These are phyloP conservation scores for Tipula confusa DNA, from an alignment of 2,888 invertebrate species.

Conservation along the genomic window DNA sequence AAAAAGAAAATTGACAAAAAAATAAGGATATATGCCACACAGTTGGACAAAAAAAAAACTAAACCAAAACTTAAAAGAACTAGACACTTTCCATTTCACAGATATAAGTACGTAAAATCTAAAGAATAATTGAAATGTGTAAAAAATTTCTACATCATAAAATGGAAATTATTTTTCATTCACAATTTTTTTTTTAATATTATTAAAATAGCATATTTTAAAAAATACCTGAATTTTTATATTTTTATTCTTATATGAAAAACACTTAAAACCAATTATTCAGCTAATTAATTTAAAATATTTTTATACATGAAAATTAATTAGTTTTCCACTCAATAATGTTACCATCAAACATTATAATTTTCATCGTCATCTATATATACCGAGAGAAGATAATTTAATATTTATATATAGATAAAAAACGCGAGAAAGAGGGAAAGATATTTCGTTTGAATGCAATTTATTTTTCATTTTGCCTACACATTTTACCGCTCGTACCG, in stretches of 20 bases:
- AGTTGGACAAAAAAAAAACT: neutral
- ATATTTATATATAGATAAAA: too few species aligned
- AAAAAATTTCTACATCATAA: neutral
- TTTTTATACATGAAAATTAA: neutral
- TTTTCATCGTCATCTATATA: neutral
- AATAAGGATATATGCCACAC: neutral
- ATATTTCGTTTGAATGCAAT: too few species aligned
- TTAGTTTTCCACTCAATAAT: neutral
- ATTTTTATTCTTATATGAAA: neutral
- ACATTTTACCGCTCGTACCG: too few species aligned
- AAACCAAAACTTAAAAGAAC: too few species aligned
- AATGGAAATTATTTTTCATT: neutral
- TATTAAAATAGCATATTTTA: too few species aligned
- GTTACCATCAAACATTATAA: neutral
- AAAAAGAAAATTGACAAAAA: neutral
- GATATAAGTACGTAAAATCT: too few species aligned
- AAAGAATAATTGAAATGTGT: too few species aligned
- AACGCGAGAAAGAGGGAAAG: too few species aligned
- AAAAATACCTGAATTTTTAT: neutral
- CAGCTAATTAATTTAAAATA: neutral
- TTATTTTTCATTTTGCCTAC: too few species aligned
- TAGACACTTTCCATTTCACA: too few species aligned
- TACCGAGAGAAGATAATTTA: neutral
- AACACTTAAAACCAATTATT: neutral
- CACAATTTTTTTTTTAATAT: too few species aligned